Evolutionary conservation across 2,888 invertebrate species (phyloP).

Genomic region (Marasmarcha lunaedactyla): DNA sequence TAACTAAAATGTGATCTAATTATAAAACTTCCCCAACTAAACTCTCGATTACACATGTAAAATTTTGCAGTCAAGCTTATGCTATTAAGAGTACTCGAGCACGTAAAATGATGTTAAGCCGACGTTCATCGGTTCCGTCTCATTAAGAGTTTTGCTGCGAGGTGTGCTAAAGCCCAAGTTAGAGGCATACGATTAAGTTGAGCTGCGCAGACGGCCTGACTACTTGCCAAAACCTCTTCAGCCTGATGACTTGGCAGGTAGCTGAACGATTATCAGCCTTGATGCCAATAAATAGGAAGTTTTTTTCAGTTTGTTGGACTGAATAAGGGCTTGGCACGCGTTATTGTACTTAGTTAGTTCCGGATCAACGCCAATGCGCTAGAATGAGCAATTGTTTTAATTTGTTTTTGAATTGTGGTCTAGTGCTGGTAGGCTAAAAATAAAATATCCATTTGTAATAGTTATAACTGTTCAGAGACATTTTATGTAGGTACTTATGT

Average conservation of each 20-base stretch:
- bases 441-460: too few relatives aligned
- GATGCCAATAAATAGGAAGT: background rate
- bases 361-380: too few relatives aligned
- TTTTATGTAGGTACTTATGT: too few relatives aligned
- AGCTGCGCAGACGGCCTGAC: slow-evolving; percentile 39
- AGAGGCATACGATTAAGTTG: slow-evolving; percentile 59
- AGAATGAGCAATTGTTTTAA: too few relatives aligned
- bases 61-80: slow-evolving; percentile 1
- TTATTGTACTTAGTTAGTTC: too few relatives aligned
- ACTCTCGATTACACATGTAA: background rate
- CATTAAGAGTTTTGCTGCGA: slow-evolving; percentile 47
- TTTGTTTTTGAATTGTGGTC: too few relatives aligned
- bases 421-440: too few relatives aligned
- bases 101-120: slow-evolving; percentile 39
- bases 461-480: too few relatives aligned
- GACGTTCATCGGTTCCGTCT: slow-evolving; percentile 43
- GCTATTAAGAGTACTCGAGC: slow-evolving; percentile 36
- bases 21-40: too few relatives aligned
- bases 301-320: too few relatives aligned
- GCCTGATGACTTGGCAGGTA: slow-evolving; percentile 22
- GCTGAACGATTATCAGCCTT: background rate
- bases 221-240: slow-evolving; percentile 62
- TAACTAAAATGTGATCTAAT: too few relatives aligned
- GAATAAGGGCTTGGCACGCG: too few relatives aligned
- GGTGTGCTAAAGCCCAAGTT: slow-evolving; percentile 33